Evolutionary conservation across 2,113 vertebrate genomes (phyloP).

Genomic region (Miniopterus natalensis): DNA sequence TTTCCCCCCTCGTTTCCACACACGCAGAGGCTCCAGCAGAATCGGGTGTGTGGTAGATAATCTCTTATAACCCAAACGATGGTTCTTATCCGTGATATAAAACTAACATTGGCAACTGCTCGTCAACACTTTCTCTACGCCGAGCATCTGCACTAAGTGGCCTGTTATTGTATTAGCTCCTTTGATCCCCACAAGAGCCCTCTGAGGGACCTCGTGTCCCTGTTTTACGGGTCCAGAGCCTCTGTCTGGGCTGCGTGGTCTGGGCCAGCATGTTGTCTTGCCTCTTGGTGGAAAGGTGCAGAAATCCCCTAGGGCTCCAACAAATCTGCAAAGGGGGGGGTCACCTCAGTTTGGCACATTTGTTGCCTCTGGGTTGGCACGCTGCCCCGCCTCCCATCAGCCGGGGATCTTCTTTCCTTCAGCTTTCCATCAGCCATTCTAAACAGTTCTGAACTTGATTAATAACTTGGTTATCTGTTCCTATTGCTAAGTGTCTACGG

Average conservation of each 20-base stretch:
- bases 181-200: neutral
- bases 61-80: neutral
- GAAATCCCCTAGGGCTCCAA: neutral
- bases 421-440: constrained; percentile 52
- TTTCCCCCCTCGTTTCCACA: neutral
- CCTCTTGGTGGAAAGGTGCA: neutral
- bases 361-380: neutral
- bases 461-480: constrained; percentile 72
- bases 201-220: neutral
- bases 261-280: neutral
- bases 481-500: constrained; percentile 67
- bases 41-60: neutral
- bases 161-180: neutral
- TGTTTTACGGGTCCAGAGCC: neutral
- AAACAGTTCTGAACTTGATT: constrained; percentile 72
- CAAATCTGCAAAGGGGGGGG: too few relatives aligned
- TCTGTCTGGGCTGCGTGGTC: neutral
- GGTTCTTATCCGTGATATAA: neutral
- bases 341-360: neutral
- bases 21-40: neutral
- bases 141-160: neutral
- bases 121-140: neutral
- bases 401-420: constrained; percentile 12
- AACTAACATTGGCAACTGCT: neutral
- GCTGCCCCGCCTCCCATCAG: neutral